These are phyloP conservation scores for Mechanitis mazaeus DNA, from an alignment of 2,888 invertebrate genomes.

Conservation along the genomic window DNA sequence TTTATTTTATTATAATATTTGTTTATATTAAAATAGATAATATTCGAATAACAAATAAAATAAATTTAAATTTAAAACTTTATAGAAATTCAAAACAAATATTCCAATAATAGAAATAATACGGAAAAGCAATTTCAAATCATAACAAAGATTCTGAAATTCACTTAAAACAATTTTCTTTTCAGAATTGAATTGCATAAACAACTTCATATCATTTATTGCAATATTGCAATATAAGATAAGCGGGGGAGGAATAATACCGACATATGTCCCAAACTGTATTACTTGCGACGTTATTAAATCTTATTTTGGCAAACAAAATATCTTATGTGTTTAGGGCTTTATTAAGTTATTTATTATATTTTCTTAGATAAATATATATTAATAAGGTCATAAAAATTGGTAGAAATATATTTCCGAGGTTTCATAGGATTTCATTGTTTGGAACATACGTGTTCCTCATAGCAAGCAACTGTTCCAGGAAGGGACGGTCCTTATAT, in stretches of 20 bases:
- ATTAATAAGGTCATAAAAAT: too few species aligned
- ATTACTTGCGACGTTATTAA: neutral
- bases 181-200: conserved; percentile 31
- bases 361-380: too few species aligned
- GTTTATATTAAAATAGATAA: too few species aligned
- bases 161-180: conserved; percentile 24
- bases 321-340: too few species aligned
- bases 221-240: conserved; percentile 39
- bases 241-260: conserved; percentile 44
- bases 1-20: too few species aligned
- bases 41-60: too few species aligned
- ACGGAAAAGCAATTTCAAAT: neutral
- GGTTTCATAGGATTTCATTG: conserved; percentile 34
- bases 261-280: conserved; percentile 51
- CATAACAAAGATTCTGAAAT: conserved; percentile 11
- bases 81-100: too few species aligned
- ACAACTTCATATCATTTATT: conserved; percentile 34
- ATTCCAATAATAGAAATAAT: neutral
- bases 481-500: conserved; percentile 29
- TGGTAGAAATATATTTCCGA: conserved; percentile 4
- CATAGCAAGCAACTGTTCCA: conserved; percentile 35
- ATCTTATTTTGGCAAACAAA: neutral
- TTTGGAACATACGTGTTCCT: conserved; percentile 38
- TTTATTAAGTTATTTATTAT: too few species aligned
- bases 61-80: too few species aligned